phyloP scores from a whole-genome alignment of 2,797 vertebrate genomes.

The Neosilurus hyrtlii region DNA sequence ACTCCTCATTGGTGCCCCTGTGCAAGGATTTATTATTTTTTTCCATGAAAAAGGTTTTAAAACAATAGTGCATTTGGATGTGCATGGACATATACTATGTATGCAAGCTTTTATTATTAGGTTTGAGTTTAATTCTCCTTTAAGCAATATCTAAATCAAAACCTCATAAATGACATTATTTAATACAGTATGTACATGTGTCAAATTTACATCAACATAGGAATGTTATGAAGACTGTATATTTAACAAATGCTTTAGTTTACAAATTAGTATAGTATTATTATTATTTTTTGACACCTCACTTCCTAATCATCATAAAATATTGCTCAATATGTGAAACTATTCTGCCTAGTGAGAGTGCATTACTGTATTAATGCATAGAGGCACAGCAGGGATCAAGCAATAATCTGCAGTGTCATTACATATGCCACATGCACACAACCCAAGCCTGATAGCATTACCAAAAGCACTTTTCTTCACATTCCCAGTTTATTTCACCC shows the following conservation, averaged over 20 bases:
- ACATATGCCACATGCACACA: slow-evolving; percentile 13
- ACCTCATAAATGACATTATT: background rate
- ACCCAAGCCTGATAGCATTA: slow-evolving; percentile 29
- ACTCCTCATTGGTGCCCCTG: too few relatives aligned
- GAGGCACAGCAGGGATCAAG: slow-evolving; percentile 32
- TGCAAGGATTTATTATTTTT: too few relatives aligned
- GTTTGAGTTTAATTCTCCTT: too few relatives aligned
- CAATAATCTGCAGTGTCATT: slow-evolving; percentile 38
- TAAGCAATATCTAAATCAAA: background rate
- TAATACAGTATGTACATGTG: background rate
- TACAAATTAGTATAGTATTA: background rate
- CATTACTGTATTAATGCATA: slow-evolving; percentile 25
- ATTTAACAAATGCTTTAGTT: background rate
- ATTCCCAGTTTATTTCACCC: slow-evolving; percentile 36
- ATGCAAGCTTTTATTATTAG: too few relatives aligned
- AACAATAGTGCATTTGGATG: too few relatives aligned
- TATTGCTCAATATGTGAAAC: background rate
- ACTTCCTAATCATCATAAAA: background rate
- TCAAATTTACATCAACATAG: background rate
- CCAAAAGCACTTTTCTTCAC: slow-evolving; percentile 22
- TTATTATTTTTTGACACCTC: background rate
- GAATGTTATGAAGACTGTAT: background rate
- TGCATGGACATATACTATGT: too few relatives aligned
- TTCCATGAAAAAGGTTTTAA: too few relatives aligned
- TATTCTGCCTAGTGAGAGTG: slow-evolving; percentile 1